These are phyloP conservation scores for Eulemur coronatus DNA, from an alignment of 2,797 vertebrate species.

Conservation along the genomic window DNA sequence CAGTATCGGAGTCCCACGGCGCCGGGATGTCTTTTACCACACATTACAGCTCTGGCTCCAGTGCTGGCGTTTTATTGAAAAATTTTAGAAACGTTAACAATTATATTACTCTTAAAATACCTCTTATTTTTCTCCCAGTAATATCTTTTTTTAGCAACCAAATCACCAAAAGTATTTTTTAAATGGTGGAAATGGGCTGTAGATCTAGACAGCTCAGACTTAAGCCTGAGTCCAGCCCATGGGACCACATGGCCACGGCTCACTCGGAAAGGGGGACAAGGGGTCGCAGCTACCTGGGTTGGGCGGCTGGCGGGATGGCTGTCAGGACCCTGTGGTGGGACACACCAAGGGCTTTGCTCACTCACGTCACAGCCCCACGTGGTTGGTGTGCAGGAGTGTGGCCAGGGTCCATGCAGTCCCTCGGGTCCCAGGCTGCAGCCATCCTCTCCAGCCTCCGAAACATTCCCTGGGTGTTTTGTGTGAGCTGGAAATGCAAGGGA, in stretches of 20 bases:
- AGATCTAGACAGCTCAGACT: neutral
- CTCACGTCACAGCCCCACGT: neutral
- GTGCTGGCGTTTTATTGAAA: neutral
- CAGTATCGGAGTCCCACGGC: too few species aligned
- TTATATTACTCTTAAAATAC: neutral
- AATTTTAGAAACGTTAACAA: neutral
- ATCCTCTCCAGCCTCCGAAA: neutral
- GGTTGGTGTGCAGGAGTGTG: fast-evolving
- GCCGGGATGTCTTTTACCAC: neutral
- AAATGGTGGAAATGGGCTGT: neutral
- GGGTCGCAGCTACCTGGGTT: neutral
- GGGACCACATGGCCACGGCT: fast-evolving
- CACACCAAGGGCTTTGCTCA: neutral
- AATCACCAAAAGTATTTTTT: neutral
- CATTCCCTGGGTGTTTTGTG: neutral
- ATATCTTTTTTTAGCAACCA: neutral
- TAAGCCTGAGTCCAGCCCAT: fast-evolving
- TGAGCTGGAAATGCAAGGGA: neutral
- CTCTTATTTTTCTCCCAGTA: neutral
- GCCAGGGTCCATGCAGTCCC: fast-evolving
- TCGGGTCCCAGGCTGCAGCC: neutral
- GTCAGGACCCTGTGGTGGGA: neutral
- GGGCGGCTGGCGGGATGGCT: neutral
- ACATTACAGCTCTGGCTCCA: neutral
- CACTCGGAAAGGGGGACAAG: neutral